phyloP scores from a whole-genome alignment of 2,888 invertebrate genomes.

The Rhopalosiphum nymphaeae region DNA sequence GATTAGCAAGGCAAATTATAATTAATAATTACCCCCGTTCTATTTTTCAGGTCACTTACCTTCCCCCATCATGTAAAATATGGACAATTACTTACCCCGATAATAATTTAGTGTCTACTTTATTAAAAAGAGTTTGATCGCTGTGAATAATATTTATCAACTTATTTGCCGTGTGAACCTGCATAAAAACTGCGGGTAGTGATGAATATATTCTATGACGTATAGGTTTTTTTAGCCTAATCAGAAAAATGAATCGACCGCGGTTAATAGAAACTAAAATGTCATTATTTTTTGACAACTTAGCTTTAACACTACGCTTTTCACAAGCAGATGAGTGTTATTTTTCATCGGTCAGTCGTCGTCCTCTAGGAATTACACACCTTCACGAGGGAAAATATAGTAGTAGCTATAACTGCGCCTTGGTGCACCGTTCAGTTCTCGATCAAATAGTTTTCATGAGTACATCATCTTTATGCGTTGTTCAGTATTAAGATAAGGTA shows the following conservation, averaged over 20 bases:
- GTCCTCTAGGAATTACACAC: no score
- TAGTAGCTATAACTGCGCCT: no score
- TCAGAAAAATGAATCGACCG: not conserved
- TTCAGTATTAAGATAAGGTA: no score
- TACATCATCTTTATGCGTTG: no score
- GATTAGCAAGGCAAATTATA: not conserved
- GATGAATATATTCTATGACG: not conserved
- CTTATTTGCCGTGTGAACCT: constrained; percentile 3
- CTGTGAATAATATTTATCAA: not conserved
- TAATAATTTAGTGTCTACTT: not conserved
- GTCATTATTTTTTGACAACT: not conserved
- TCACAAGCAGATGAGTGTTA: no score
- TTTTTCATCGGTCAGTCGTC: no score
- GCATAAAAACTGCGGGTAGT: not conserved
- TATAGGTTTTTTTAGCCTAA: not conserved
- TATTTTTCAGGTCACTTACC: not conserved
- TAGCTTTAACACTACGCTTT: not conserved
- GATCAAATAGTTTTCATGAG: no score
- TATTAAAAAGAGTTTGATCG: not conserved
- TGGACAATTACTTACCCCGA: not conserved
- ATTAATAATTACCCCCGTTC: not conserved
- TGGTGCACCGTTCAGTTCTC: no score
- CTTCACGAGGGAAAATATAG: no score
- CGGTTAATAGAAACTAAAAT: not conserved
- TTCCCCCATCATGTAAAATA: not conserved